phyloP scores from a whole-genome alignment of 2,113 vertebrate genomes.

The Phainopepla nitens region DNA sequence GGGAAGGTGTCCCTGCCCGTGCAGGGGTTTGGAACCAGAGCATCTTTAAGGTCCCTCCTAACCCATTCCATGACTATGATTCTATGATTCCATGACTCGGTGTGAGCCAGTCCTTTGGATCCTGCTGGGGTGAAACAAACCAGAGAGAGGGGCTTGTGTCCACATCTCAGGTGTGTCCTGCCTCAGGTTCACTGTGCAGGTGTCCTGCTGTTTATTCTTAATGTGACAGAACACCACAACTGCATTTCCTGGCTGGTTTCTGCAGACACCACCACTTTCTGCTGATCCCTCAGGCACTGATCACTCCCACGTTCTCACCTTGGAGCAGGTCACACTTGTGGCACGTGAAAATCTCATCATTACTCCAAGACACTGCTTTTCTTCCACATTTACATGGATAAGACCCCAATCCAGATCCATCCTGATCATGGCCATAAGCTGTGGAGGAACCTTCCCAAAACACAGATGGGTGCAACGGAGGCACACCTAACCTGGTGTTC shows the following conservation, averaged over 20 bases:
- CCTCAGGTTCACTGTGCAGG: not conserved
- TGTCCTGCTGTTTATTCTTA: not conserved
- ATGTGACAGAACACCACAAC: not conserved
- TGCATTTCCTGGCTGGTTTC: not conserved
- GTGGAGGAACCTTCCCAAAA: not conserved
- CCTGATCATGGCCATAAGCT: not conserved
- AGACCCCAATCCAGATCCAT: not conserved
- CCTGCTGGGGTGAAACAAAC: not conserved
- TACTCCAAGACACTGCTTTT: not conserved
- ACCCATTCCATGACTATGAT: not conserved
- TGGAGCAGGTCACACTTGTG: not conserved
- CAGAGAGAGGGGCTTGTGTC: not conserved
- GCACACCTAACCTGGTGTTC: not conserved
- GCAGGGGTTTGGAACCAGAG: not conserved
- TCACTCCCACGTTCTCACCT: not conserved
- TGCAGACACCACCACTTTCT: not conserved
- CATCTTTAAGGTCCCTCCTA: not conserved
- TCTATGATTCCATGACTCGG: not conserved
- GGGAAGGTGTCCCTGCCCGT: not conserved
- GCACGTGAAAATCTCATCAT: not conserved
- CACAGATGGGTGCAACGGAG: not conserved
- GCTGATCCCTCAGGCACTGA: not conserved
- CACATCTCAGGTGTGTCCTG: not conserved
- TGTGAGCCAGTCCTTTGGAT: too few species aligned
- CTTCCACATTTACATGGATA: not conserved